phyloP scores from a whole-genome alignment of 1,140 invertebrate genomes.

The Sminthurinus signatus region DNA sequence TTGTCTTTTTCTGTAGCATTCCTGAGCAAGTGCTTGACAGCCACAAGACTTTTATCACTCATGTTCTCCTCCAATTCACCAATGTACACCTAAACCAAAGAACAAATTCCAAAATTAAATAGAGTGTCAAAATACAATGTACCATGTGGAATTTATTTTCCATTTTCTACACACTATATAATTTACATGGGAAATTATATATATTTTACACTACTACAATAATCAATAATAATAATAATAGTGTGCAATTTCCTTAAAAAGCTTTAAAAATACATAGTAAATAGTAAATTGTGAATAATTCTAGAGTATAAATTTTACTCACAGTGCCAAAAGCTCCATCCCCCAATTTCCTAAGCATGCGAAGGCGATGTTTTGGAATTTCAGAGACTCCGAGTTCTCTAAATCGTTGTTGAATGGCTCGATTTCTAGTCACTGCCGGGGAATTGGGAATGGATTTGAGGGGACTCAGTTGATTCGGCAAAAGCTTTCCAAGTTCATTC shows the following conservation, averaged over 20 bases:
- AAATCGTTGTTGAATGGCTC: conserved; percentile 33
- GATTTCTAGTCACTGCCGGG: conserved; percentile 26
- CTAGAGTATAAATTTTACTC: too few relatives aligned
- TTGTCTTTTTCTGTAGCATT: conserved; percentile 75
- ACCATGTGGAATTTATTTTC: too few relatives aligned
- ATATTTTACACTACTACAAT: too few relatives aligned
- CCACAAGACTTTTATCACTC: conserved; percentile 67
- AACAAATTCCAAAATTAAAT: too few relatives aligned
- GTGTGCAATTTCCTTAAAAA: too few relatives aligned
- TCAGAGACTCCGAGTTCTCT: conserved; percentile 57
- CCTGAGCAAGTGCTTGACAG: conserved; percentile 77
- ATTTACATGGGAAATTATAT: too few relatives aligned
- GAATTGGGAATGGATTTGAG: conserved; percentile 38
- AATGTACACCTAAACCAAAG: conserved; percentile 31
- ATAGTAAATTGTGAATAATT: too few relatives aligned
- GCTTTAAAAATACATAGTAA: too few relatives aligned
- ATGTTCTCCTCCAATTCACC: conserved; percentile 44
- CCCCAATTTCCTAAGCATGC: conserved; percentile 80
- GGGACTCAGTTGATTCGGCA: conserved; percentile 40
- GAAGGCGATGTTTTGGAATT: conserved; percentile 74
- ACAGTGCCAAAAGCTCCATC: conserved; percentile 88
- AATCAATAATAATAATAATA: too few relatives aligned
- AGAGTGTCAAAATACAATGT: too few relatives aligned
- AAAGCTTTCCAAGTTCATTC: conserved; percentile 38
- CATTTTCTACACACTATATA: too few relatives aligned